These are phyloP conservation scores for Catharus bicknelli DNA, from an alignment of 2,113 vertebrate species.

Conservation along the genomic window DNA sequence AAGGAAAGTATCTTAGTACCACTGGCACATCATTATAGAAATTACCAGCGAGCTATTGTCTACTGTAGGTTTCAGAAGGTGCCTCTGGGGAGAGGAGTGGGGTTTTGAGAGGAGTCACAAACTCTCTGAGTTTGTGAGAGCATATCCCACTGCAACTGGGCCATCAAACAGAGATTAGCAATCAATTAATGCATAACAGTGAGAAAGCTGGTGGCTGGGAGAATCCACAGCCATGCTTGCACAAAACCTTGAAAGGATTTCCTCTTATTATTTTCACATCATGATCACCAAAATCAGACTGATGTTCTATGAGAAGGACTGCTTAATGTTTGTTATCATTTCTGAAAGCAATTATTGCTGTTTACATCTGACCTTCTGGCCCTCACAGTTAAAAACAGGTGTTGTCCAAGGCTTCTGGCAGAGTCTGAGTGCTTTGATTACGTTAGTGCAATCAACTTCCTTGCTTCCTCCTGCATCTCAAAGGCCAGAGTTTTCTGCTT, in stretches of 20 bases:
- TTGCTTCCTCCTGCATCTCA: neutral
- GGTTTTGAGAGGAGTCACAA: neutral
- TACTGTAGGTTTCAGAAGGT: slow-evolving; percentile 32
- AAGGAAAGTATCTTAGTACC: slow-evolving; percentile 35
- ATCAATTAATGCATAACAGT: neutral
- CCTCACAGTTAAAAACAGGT: slow-evolving; percentile 10
- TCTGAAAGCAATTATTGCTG: slow-evolving; percentile 14
- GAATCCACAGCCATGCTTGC: neutral
- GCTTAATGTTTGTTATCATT: neutral
- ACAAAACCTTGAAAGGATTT: slow-evolving; percentile 22
- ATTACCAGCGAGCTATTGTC: slow-evolving; percentile 54
- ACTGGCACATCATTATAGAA: slow-evolving; percentile 61
- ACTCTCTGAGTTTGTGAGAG: neutral
- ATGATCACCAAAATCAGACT: neutral
- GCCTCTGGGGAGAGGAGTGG: slow-evolving; percentile 13
- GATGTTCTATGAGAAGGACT: neutral
- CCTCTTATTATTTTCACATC: neutral
- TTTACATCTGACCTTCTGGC: neutral
- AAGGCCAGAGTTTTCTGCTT: slow-evolving; percentile 18
- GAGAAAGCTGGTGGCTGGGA: neutral
- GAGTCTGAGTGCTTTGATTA: neutral
- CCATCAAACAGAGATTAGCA: neutral
- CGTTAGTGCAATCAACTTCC: neutral
- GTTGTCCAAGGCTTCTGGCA: slow-evolving; percentile 30
- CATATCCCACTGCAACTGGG: neutral